Base-by-base conservation (phyloP, 2,113 vertebrate genomes). In the Chionomys nivalis region DNA sequence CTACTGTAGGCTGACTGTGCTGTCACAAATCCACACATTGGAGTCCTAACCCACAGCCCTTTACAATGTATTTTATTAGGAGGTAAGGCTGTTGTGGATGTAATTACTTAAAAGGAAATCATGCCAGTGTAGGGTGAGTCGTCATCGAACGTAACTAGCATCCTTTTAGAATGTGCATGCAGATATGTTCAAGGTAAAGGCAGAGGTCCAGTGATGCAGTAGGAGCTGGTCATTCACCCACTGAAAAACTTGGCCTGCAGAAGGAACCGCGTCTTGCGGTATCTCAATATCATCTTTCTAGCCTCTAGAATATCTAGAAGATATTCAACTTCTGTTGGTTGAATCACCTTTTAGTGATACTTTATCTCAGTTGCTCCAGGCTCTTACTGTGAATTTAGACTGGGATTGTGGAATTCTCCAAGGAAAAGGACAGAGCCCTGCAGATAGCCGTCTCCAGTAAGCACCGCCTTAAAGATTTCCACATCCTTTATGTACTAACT, bases 101-200 rank as follows among this genome's bases (percentile, higher is more conserved):
- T 58, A 63, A 70, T 75, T 49, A 44, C 58, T 95, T 95, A 88
- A 96, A 61, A 83, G 26, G 81, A 39, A 49, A 52, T 58, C 9
- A 21, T 66, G 4, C 1, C 83, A 14, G 26, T 87, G 21, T 52
- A 92, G 1, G 58, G 8, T 61, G 33, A 39, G 10, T 5, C 39
- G 28, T 26, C 65, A 63, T 36, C 58, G 36, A 52, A 6, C 13
- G 16, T 26, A 24, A 58, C 23, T 82, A 61, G 36, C 0, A 6
- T 52, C 28, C 91, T 58, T 63, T 16, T 39, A n/a, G 58, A 82
- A 68, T 28, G 52, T 66, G 73, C 31, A 26, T 23, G 58, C 0
- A 49, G 75, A 31, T 16, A 55, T 4, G 0, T 6, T 79, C 31
- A 14, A 31, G 23, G 61, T 21, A 47, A 87, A 66, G 49, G 33